A percentile compares a stretch with the other conserved stretches of the same genome.
These are phyloP conservation scores for Hydropotes inermis DNA, from an alignment of 2,113 vertebrate species.

Conservation along the genomic window DNA sequence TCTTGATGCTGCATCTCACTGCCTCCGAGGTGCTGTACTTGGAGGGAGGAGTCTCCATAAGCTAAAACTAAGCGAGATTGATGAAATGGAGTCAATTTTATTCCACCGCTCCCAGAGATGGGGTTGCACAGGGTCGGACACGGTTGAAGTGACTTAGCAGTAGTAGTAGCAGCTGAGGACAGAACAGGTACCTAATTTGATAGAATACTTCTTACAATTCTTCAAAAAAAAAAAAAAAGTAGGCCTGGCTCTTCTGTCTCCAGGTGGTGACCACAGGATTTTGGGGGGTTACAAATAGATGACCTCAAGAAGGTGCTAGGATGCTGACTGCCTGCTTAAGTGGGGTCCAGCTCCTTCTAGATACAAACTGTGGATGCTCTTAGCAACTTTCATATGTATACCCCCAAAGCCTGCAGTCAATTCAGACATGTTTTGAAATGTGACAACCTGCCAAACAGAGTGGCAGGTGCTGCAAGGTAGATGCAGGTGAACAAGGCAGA, in stretches of 20 bases:
- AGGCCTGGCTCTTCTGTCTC: not conserved
- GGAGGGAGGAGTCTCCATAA: not conserved
- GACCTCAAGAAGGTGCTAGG: not conserved
- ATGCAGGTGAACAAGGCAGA: not conserved
- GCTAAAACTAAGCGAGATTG: not conserved
- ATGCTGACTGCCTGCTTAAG: not conserved
- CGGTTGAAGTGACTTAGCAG: too few species aligned
- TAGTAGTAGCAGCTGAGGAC: not conserved
- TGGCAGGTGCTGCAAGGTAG: not conserved
- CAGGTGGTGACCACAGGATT: not conserved
- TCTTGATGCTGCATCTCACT: not conserved
- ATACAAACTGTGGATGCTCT: not conserved
- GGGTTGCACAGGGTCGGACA: too few species aligned
- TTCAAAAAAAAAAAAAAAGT: not conserved
- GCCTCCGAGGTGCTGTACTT: not conserved
- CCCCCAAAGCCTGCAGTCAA: not conserved
- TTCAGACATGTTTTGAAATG: not conserved
- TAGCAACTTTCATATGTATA: not conserved
- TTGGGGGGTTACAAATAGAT: not conserved
- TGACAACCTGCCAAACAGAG: not conserved
- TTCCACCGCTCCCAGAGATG: not conserved
- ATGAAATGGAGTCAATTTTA: not conserved
- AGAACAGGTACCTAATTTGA: not conserved
- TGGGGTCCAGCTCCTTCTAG: not conserved
- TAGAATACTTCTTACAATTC: not conserved